Evolutionary conservation across 2,113 vertebrate genomes (phyloP).

Genomic region (Chrysochloris asiatica): DNA sequence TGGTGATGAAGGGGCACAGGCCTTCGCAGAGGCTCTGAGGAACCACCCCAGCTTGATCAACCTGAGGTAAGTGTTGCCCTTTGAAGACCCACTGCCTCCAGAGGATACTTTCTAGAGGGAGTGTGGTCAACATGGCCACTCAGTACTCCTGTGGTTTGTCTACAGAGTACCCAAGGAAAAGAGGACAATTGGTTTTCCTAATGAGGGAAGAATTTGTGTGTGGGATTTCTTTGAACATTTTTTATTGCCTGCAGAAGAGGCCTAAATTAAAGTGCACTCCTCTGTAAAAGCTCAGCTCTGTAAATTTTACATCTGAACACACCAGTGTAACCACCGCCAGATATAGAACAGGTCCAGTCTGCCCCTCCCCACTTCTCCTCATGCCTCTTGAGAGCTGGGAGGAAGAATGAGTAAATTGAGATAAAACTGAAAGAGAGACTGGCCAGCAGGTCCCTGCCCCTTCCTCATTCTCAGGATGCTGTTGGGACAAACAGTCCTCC

Average conservation of each 20-base stretch:
- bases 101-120: background rate
- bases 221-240: background rate
- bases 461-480: background rate
- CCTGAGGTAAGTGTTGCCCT: conserved; percentile 87
- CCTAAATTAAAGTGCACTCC: background rate
- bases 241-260: background rate
- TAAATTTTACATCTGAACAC: background rate
- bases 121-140: background rate
- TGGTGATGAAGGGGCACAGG: conserved; percentile 93
- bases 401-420: background rate
- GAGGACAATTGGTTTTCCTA: background rate
- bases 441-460: background rate
- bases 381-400: no score
- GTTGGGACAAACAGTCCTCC: background rate
- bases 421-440: background rate
- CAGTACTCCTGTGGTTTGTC: rapidly evolving
- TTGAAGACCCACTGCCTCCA: rapidly evolving
- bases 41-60: conserved; percentile 90
- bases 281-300: background rate
- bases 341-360: background rate
- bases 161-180: background rate
- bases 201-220: background rate
- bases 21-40: conserved; percentile 92
- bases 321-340: no score
- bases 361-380: background rate